Conservation (phyloP, 2,888 invertebrate genomes). For the Dilophus febrilis region DNA sequence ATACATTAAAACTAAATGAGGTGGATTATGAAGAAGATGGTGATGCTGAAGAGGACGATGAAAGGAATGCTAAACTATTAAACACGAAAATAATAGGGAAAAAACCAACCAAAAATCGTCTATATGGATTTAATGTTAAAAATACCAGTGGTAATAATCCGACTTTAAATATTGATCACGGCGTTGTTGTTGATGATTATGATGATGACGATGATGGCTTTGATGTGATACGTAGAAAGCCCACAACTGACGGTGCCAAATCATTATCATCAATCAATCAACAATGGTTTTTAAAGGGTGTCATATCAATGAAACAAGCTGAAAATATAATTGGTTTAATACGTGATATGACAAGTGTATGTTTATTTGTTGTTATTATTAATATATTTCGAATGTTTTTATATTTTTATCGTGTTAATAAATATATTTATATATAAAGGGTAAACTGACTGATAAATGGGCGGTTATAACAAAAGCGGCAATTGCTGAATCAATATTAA, state of each 20-base stretch:
- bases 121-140: too few species aligned
- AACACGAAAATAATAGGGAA: too few species aligned
- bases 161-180: too few species aligned
- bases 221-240: background rate
- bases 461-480: conserved; percentile 72
- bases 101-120: too few species aligned
- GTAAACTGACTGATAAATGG: conserved; percentile 73
- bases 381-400: background rate
- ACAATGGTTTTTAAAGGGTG: conserved; percentile 77
- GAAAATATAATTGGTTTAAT: conserved; percentile 75
- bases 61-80: background rate
- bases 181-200: too few species aligned
- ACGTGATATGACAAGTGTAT: conserved; percentile 82
- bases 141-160: background rate
- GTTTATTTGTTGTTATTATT: conserved; percentile 15
- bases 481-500: conserved; percentile 70
- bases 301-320: conserved; percentile 68
- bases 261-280: conserved; percentile 30
- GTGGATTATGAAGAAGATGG: background rate
- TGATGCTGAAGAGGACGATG: background rate
- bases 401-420: background rate
- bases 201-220: too few species aligned
- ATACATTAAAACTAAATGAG: background rate
- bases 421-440: conserved; percentile 33
- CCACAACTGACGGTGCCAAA: conserved; percentile 10